phyloP scores from a whole-genome alignment of 2,797 vertebrate genomes.

The Nyctalus aviator region DNA sequence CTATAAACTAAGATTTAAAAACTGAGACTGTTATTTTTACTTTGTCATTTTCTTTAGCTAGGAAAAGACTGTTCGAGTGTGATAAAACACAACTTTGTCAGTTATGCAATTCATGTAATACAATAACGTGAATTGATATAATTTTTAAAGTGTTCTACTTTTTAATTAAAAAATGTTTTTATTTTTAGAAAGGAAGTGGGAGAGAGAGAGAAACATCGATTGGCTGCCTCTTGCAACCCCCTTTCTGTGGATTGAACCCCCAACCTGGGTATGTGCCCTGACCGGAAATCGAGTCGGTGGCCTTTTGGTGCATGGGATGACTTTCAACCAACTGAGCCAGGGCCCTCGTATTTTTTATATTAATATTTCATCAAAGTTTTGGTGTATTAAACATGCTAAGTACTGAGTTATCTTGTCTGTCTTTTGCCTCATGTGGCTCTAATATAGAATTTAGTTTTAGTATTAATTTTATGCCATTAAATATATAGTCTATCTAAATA shows the following conservation, averaged over 20 bases:
- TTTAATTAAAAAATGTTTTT: not conserved
- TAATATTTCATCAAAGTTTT: not conserved
- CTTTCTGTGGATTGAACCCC: not conserved
- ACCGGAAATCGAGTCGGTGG: not conserved
- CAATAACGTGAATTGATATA: not conserved
- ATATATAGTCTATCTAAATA: not conserved
- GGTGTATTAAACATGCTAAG: not conserved
- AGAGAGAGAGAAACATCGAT: too few species aligned
- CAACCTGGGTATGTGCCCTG: not conserved
- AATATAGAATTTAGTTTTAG: not conserved
- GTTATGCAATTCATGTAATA: not conserved
- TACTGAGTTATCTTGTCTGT: not conserved
- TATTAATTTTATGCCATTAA: not conserved
- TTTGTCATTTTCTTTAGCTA: not conserved
- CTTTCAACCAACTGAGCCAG: not conserved
- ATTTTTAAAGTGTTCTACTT: not conserved
- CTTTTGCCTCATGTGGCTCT: not conserved
- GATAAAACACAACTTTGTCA: not conserved
- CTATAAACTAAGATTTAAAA: slow-evolving; percentile 21
- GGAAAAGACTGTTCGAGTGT: not conserved
- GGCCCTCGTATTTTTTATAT: not conserved
- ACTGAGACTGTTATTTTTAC: not conserved
- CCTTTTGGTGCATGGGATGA: not conserved
- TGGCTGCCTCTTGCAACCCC: not conserved
- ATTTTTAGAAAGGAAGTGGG: not conserved